These are phyloP conservation scores for Fratercula arctica DNA, from an alignment of 2,797 vertebrate genomes.

Conservation along the genomic window DNA sequence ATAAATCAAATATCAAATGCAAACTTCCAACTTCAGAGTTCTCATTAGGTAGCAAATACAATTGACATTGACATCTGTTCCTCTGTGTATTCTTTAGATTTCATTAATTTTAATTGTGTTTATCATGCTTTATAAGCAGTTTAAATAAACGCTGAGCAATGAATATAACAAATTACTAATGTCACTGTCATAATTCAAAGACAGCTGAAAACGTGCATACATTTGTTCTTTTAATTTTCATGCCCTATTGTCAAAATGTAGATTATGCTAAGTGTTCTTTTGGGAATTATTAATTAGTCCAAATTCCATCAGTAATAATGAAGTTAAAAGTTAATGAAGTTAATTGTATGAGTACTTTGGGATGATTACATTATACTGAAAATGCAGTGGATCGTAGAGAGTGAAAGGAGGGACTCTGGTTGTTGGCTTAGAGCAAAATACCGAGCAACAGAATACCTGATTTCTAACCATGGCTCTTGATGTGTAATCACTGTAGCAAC, in stretches of 20 bases:
- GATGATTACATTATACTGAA: slow-evolving; percentile 16
- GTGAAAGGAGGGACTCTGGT: not conserved
- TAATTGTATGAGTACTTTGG: not conserved
- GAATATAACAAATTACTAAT: slow-evolving; percentile 49
- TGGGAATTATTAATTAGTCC: slow-evolving; percentile 4
- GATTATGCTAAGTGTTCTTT: slow-evolving; percentile 6
- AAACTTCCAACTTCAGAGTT: not conserved
- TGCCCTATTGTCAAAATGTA: slow-evolving; percentile 46
- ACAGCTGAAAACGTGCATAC: not conserved
- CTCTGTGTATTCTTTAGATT: slow-evolving; percentile 24
- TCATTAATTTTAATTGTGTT: slow-evolving; percentile 66
- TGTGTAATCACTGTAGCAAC: not conserved
- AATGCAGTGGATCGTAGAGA: not conserved
- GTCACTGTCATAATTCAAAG: slow-evolving; percentile 36
- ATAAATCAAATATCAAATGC: not conserved
- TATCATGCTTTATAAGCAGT: slow-evolving; percentile 18
- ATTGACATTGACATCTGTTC: not conserved
- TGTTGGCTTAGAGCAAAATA: not conserved
- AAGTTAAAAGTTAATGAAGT: not conserved
- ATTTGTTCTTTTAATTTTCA: slow-evolving; percentile 53
- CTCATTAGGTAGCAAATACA: not conserved
- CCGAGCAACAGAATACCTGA: not conserved
- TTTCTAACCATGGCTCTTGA: not conserved
- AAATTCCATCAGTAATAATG: slow-evolving; percentile 12
- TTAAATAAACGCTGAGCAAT: slow-evolving; percentile 39